Evolutionary conservation across 2,888 invertebrate species (phyloP).

Genomic region (Iphiclides podalirius): DNA sequence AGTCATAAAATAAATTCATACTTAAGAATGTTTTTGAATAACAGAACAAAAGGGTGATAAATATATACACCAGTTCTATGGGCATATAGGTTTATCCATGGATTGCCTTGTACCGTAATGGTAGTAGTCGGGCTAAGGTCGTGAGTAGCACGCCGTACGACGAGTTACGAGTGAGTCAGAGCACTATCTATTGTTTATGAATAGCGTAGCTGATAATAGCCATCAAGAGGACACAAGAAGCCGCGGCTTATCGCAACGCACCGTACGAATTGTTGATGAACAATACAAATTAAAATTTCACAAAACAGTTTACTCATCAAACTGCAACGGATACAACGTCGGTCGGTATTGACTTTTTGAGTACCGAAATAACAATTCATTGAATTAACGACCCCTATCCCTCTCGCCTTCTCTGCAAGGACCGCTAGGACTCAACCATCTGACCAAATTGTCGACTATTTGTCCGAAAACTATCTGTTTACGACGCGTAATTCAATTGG

Average conservation of each 20-base stretch:
- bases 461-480: background rate
- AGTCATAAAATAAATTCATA: no score
- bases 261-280: constrained; percentile 33
- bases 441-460: background rate
- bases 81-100: no score
- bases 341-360: background rate
- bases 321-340: no score
- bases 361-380: constrained; percentile 36
- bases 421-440: constrained; percentile 1
- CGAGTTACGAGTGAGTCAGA: constrained; percentile 41
- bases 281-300: no score
- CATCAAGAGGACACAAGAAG: constrained; percentile 32
- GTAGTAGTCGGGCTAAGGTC: no score
- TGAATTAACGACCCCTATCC: constrained; percentile 69
- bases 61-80: no score
- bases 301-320: no score
- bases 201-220: constrained; percentile 46
- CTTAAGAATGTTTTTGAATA: no score
- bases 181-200: constrained; percentile 45
- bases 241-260: constrained; percentile 36
- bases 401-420: constrained; percentile 28
- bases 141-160: background rate
- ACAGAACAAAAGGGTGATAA: no score
- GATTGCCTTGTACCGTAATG: no score
- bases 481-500: background rate